Base-by-base conservation (phyloP, 2,888 invertebrate genomes). In the Smittia sp. region DNA sequence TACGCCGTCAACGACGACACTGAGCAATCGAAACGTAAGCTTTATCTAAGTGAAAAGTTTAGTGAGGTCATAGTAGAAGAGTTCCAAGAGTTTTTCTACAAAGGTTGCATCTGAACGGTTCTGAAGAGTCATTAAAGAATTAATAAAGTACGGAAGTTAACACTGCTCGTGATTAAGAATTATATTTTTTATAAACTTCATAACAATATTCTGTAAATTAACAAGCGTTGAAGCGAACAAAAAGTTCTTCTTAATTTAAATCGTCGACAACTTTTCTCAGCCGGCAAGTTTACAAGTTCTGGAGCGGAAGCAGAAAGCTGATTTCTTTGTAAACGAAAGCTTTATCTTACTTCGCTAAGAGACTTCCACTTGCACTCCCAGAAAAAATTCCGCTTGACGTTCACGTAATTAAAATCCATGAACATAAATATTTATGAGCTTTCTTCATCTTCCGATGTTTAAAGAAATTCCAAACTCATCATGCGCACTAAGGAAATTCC, bases 61-160 rank as follows among this genome's bases (percentile, higher is more conserved):
- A 32, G 38, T 62, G 15, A 74, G 39, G 18, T 69, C 4, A 58
- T 75, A 13, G 69, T 39, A 52, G 54, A 73, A 69, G 62, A 69
- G 11, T 58, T 75, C 3, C 39, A 32, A 20, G 54, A 69, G 6
- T 75, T 75, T 27, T 65, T 69, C n/a, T 66, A 67, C 13, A 73
- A 74, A 24, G 75, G 75, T 7, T 75, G 74, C 13, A 70, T 70
- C 20, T 70, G 46, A 46, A 46, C 11, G 13, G 18, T 52, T 52
- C 4, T 7, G 13, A 32, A 32, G 32, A 32, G 9, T 9, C 32
- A 32, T 32, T 32, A 32, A 32, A 9, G 32, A 32, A 32, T 32
- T 32, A 32, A 32, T 32, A 32, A 9, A 46, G 46, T 11, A 46
- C 2, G 46, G 3, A 46, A 46, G 15, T 46, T 11, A 6, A 46